These are phyloP conservation scores for Nebria salina DNA, from an alignment of 2,888 invertebrate species.

Conservation along the genomic window DNA sequence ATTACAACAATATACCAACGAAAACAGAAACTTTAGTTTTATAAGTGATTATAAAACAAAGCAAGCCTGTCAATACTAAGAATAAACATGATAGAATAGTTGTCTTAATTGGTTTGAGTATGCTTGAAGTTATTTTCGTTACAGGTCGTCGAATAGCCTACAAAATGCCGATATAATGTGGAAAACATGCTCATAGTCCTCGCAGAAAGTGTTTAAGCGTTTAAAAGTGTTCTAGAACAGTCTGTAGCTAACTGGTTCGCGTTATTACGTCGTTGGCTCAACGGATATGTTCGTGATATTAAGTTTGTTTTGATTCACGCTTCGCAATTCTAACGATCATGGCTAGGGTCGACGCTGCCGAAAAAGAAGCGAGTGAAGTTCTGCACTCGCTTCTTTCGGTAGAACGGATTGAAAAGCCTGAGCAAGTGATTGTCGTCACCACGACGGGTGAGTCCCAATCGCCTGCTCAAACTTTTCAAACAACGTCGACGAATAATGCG, in stretches of 20 bases:
- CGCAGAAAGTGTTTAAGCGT: neutral
- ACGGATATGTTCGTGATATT: no score
- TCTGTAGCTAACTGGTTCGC: no score
- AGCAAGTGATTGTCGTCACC: constrained; percentile 55
- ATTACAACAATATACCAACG: no score
- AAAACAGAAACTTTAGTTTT: no score
- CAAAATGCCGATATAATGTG: neutral
- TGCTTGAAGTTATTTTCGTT: neutral
- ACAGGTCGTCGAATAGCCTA: constrained; percentile 1
- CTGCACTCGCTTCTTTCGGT: constrained; percentile 74
- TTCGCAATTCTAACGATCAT: constrained; percentile 59
- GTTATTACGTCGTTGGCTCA: no score
- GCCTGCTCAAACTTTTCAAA: constrained; percentile 56
- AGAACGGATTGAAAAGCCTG: constrained; percentile 70
- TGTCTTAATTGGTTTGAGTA: neutral
- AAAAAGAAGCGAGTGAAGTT: constrained; percentile 77
- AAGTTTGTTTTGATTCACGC: neutral
- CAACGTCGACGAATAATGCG: constrained; percentile 52
- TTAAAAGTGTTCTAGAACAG: neutral
- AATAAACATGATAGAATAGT: neutral
- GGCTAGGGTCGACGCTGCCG: constrained; percentile 73
- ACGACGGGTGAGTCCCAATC: constrained; percentile 54
- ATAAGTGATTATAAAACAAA: no score
- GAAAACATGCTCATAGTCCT: neutral
- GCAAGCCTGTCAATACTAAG: no score